Conservation (phyloP, 2,888 invertebrate species). For the Lapara coniferarum region DNA sequence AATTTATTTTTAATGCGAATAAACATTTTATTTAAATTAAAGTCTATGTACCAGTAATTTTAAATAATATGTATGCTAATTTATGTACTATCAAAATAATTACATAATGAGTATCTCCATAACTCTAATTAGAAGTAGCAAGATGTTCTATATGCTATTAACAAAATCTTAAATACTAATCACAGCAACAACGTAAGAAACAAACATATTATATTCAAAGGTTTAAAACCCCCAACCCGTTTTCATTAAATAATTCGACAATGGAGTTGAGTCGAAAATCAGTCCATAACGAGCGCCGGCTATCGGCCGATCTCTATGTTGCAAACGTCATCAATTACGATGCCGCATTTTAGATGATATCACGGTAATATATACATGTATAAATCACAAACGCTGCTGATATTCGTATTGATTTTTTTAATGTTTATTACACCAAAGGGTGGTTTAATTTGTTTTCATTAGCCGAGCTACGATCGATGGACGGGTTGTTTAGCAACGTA, state of each 20-base stretch:
- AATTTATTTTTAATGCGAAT: too few species aligned
- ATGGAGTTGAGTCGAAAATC: conserved; percentile 72
- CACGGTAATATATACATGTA: conserved; percentile 79
- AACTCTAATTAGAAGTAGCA: too few species aligned
- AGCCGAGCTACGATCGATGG: conserved; percentile 41
- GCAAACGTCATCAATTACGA: conserved; percentile 78
- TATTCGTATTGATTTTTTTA: conserved; percentile 79
- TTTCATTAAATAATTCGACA: conserved; percentile 63
- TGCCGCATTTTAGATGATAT: conserved; percentile 78
- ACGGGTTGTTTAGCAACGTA: too few species aligned
- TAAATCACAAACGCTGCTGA: conserved; percentile 77
- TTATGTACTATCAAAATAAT: too few species aligned
- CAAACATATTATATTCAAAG: neutral
- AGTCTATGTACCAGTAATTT: too few species aligned
- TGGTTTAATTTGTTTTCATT: conserved; percentile 80
- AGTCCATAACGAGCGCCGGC: conserved; percentile 41
- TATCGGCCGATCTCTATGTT: conserved; percentile 48
- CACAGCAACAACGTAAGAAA: neutral
- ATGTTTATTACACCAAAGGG: conserved; percentile 75
- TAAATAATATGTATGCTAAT: too few species aligned
- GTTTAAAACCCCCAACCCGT: conserved; percentile 35
- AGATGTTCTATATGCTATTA: too few species aligned
- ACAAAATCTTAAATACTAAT: neutral
- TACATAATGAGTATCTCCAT: too few species aligned
- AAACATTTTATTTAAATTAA: too few species aligned